Evolutionary conservation across 2,888 invertebrate species (phyloP).

Genomic region (Eristalis arbustorum): DNA sequence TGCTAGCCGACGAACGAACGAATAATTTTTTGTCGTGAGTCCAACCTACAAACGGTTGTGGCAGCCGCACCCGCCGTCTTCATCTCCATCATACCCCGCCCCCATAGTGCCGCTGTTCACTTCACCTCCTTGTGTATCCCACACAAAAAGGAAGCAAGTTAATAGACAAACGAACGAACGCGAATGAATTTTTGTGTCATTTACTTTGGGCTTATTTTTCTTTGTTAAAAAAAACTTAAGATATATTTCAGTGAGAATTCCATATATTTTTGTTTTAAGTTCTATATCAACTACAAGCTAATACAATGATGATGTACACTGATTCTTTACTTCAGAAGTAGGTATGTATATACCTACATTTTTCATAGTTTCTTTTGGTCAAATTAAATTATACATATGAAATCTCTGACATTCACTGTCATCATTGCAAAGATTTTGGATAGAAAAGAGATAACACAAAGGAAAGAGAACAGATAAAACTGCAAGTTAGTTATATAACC

Average conservation of each 20-base stretch:
- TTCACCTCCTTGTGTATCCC: conserved; percentile 5
- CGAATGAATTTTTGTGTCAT: conserved; percentile 32
- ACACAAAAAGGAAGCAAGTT: conserved; percentile 47
- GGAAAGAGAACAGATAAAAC: conserved; percentile 18
- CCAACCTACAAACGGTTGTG: conserved; percentile 42
- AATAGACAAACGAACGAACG: conserved; percentile 44
- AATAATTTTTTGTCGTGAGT: conserved; percentile 6
- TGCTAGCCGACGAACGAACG: background rate
- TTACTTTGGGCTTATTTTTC: conserved; percentile 33
- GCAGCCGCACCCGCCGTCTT: conserved; percentile 36
- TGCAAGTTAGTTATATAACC: conserved; percentile 57
- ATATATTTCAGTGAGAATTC: conserved; percentile 13
- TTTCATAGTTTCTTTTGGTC: conserved; percentile 12
- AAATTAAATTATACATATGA: conserved; percentile 1
- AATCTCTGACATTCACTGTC: conserved; percentile 4
- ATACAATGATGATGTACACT: background rate
- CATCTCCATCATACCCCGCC: conserved; percentile 16
- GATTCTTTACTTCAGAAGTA: background rate
- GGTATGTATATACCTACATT: background rate
- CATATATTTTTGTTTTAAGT: background rate
- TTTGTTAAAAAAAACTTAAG: conserved; percentile 35
- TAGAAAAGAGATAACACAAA: conserved; percentile 16
- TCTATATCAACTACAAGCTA: background rate
- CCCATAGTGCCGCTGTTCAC: background rate
- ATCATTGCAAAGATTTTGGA: conserved; percentile 1